These are phyloP conservation scores for Polia nebulosa DNA, from an alignment of 2,888 invertebrate genomes.

Conservation along the genomic window DNA sequence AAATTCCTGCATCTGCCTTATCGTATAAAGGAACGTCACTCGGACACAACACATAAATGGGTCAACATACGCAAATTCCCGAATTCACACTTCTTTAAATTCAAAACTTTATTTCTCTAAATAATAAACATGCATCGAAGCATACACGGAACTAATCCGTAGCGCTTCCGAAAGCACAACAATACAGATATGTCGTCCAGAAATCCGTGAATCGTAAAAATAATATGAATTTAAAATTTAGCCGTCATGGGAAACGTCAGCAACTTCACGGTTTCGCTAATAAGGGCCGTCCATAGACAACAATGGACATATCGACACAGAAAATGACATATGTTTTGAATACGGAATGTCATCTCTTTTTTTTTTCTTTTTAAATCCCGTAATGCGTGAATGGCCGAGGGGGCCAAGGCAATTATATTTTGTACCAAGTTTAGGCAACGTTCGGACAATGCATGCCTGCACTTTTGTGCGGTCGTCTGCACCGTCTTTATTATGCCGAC, in stretches of 20 bases:
- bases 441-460: conserved; percentile 82
- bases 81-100: conserved; percentile 47
- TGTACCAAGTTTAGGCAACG: conserved; percentile 78
- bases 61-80: conserved; percentile 55
- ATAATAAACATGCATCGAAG: conserved; percentile 74
- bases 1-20: conserved; percentile 31
- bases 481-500: conserved; percentile 76
- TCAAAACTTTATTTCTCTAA: conserved; percentile 54
- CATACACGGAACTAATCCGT: conserved; percentile 85
- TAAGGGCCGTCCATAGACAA: conserved; percentile 79
- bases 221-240: conserved; percentile 82
- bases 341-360: conserved; percentile 84
- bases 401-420: conserved; percentile 89
- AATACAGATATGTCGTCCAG: conserved; percentile 79
- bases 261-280: conserved; percentile 85
- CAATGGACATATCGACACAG: conserved; percentile 84
- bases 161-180: conserved; percentile 82
- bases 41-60: conserved; percentile 20
- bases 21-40: conserved; percentile 29
- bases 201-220: conserved; percentile 77
- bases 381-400: conserved; percentile 76
- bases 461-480: conserved; percentile 85
- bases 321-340: conserved; percentile 90
- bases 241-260: conserved; percentile 89
- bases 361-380: conserved; percentile 73